phyloP scores from a whole-genome alignment of 92 coral and sea anemone genomes.

The Phenganax subtilis region DNA sequence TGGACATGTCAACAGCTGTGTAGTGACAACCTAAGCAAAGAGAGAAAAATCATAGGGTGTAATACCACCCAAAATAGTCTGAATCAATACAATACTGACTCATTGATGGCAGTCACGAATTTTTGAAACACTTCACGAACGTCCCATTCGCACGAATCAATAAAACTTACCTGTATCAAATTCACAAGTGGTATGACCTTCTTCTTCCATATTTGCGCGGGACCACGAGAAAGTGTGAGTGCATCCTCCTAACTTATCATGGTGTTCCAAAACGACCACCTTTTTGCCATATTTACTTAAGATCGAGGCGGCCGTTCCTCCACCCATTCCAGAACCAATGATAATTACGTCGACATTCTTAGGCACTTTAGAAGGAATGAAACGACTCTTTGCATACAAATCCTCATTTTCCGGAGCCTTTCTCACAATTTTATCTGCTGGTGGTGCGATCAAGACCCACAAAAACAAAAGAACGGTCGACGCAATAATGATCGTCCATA shows the following conservation, averaged over 20 bases:
- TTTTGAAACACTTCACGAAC: no score
- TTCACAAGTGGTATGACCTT: constrained; percentile 29
- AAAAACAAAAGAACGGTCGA: not conserved
- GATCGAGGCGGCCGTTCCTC: constrained; percentile 26
- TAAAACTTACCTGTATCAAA: constrained; percentile 24
- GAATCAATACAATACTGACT: no score
- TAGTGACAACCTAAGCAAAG: constrained; percentile 21
- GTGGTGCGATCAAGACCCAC: constrained; percentile 6
- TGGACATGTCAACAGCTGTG: constrained; percentile 30
- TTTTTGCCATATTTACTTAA: constrained; percentile 33
- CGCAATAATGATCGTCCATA: constrained; percentile 18
- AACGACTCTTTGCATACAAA: constrained; percentile 24
- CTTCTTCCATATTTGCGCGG: constrained; percentile 21
- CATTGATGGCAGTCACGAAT: no score
- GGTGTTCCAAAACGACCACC: constrained; percentile 27
- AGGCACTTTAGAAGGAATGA: constrained; percentile 24
- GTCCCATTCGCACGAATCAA: not conserved
- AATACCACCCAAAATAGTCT: not conserved
- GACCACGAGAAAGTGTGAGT: constrained; percentile 33
- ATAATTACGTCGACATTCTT: constrained; percentile 22
- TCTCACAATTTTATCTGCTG: constrained; percentile 7
- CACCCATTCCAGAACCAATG: constrained; percentile 32
- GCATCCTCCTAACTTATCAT: constrained; percentile 30
- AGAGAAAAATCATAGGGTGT: no score
- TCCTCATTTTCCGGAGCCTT: constrained; percentile 17